Evolutionary conservation across 2,888 invertebrate species (phyloP).

Genomic region (Chouioia cunea): DNA sequence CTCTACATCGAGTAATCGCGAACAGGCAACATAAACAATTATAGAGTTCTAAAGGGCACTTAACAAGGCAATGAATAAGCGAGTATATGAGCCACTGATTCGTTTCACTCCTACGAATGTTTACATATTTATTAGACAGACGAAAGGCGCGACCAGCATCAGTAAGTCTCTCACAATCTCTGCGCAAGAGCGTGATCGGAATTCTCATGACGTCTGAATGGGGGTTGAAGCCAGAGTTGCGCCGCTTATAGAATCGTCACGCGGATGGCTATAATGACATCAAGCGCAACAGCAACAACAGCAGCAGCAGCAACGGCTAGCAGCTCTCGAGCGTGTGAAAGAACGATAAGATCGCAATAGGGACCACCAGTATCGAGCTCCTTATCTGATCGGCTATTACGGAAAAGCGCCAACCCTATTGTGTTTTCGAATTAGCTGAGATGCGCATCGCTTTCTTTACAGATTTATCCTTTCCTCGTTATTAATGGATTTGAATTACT

Average conservation of each 20-base stretch:
- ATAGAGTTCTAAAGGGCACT: too few species aligned
- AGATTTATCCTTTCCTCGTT: conserved; percentile 35
- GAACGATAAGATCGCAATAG: neutral
- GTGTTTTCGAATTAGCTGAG: conserved; percentile 33
- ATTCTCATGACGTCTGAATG: conserved; percentile 31
- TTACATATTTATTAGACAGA: conserved; percentile 44
- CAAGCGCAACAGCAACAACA: conserved; percentile 29
- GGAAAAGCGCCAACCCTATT: conserved; percentile 52
- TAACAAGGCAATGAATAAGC: too few species aligned
- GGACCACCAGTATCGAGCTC: conserved; percentile 35
- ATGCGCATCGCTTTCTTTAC: conserved; percentile 13
- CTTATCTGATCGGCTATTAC: conserved; percentile 63
- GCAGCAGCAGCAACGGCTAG: conserved; percentile 8
- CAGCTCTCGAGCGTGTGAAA: conserved; percentile 14
- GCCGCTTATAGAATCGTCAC: conserved; percentile 30
- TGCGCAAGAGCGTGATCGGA: conserved; percentile 33
- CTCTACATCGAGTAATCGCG: too few species aligned
- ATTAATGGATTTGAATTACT: conserved; percentile 35
- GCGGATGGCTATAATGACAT: conserved; percentile 28
- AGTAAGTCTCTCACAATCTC: neutral
- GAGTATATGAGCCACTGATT: too few species aligned
- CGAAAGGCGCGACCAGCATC: conserved; percentile 21
- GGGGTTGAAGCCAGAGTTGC: conserved; percentile 19
- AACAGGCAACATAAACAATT: too few species aligned
- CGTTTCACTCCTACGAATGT: conserved; percentile 6